These are phyloP conservation scores for Sardina pilchardus DNA, from an alignment of 2,113 vertebrate genomes.

Conservation along the genomic window DNA sequence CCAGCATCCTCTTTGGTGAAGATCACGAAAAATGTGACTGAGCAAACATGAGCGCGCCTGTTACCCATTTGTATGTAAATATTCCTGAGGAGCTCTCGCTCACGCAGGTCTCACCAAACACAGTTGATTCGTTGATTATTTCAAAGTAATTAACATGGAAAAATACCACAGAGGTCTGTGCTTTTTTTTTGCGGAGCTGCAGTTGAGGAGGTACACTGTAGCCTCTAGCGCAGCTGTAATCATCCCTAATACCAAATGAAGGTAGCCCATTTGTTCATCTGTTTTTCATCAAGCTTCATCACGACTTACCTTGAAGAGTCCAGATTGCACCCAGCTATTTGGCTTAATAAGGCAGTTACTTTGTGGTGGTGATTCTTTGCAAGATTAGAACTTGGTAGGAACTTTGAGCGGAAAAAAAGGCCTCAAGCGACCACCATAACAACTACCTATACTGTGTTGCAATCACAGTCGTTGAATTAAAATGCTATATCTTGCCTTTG, in stretches of 20 bases:
- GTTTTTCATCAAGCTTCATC: conserved; percentile 69
- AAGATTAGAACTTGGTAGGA: neutral
- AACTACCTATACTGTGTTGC: neutral
- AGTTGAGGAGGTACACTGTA: conserved; percentile 62
- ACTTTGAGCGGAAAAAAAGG: neutral
- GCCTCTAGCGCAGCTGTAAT: conserved; percentile 71
- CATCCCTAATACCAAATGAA: conserved; percentile 77
- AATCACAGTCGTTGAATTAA: neutral
- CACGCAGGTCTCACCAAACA: conserved; percentile 31
- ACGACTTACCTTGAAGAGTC: conserved; percentile 74
- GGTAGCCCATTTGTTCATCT: conserved; percentile 69
- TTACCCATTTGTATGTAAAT: conserved; percentile 30
- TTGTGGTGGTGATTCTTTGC: conserved; percentile 46
- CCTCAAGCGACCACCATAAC: neutral
- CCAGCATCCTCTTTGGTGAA: conserved; percentile 13
- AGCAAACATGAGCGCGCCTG: conserved; percentile 39
- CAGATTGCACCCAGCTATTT: conserved; percentile 61
- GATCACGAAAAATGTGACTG: conserved; percentile 14
- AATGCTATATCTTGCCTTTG: neutral
- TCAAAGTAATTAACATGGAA: conserved; percentile 74
- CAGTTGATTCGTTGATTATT: conserved; percentile 61
- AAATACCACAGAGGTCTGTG: conserved; percentile 75
- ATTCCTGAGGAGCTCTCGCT: conserved; percentile 18
- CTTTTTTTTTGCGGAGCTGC: conserved; percentile 40
- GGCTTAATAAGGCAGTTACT: conserved; percentile 57